Conservation (phyloP, 2,888 invertebrate species). For the Apodemia duryi region DNA sequence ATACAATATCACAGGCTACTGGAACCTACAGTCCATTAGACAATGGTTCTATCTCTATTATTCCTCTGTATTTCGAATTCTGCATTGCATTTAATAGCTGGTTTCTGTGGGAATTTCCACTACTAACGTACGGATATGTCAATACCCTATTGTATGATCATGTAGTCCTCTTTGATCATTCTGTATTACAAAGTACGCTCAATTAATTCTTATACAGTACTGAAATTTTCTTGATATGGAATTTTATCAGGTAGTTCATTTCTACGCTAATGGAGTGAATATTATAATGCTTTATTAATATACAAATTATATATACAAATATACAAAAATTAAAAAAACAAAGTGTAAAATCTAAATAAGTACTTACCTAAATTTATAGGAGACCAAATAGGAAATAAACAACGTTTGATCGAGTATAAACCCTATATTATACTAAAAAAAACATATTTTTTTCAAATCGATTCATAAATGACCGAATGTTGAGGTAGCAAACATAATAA, state of each 20-base stretch:
- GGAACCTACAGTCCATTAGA: conserved; percentile 22
- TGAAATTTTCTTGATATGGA: background rate
- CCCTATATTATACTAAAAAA: no score
- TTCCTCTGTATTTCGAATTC: conserved; percentile 29
- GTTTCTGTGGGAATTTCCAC: conserved; percentile 37
- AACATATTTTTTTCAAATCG: no score
- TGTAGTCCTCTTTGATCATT: background rate
- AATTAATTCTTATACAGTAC: background rate
- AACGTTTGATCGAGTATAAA: no score
- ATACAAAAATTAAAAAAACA: no score
- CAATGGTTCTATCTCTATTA: conserved; percentile 21
- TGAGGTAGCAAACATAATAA: no score
- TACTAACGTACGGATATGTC: conserved; percentile 16
- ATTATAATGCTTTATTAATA: no score
- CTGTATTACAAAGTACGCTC: background rate
- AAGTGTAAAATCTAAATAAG: no score
- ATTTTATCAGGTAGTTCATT: background rate
- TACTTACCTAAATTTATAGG: no score
- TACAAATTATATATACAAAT: no score
- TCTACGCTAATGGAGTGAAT: no score
- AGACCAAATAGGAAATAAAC: no score
- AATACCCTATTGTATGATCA: conserved; percentile 14
- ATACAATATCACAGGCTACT: conserved; percentile 21
- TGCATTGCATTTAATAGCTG: conserved; percentile 51
- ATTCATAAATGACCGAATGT: no score